These are phyloP conservation scores for Xiphorhynchus erythropygius DNA, from an alignment of 2,797 vertebrate species.

Conservation along the genomic window DNA sequence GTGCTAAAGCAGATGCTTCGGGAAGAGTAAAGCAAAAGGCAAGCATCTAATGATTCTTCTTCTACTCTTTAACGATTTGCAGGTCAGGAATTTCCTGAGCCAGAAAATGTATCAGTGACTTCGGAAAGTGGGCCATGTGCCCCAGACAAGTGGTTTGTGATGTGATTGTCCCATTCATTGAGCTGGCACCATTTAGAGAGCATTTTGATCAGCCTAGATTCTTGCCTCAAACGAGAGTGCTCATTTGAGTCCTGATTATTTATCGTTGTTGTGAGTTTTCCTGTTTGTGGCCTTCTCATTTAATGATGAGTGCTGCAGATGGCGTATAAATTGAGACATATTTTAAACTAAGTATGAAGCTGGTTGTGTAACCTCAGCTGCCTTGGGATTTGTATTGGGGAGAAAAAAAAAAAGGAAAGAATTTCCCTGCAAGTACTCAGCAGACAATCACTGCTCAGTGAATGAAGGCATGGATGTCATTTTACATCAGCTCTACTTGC, in stretches of 20 bases:
- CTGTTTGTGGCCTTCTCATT: conserved; percentile 50
- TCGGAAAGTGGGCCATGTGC: conserved; percentile 18
- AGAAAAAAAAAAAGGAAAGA: not conserved
- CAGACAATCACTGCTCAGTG: conserved; percentile 55
- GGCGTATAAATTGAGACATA: conserved; percentile 60
- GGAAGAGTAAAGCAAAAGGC: not conserved
- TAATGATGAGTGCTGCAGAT: conserved; percentile 58
- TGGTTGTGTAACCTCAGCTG: conserved; percentile 63
- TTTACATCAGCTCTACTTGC: conserved; percentile 60
- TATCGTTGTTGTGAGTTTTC: conserved; percentile 42
- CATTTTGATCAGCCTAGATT: conserved; percentile 28
- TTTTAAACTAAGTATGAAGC: conserved; percentile 56
- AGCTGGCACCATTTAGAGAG: conserved; percentile 13
- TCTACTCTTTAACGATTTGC: not conserved
- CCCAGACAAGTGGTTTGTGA: conserved; percentile 40
- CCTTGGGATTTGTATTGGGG: conserved; percentile 34
- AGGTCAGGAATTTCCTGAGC: conserved; percentile 34
- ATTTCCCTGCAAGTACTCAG: conserved; percentile 48
- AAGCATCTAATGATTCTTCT: not conserved
- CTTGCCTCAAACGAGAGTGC: conserved; percentile 37
- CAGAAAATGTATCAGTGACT: not conserved
- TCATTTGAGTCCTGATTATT: conserved; percentile 50
- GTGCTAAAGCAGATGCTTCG: not conserved
- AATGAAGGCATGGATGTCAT: conserved; percentile 61
- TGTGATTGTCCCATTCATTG: conserved; percentile 48